Conservation (phyloP, 2,113 vertebrate genomes). For the Ardeotis arabs region DNA sequence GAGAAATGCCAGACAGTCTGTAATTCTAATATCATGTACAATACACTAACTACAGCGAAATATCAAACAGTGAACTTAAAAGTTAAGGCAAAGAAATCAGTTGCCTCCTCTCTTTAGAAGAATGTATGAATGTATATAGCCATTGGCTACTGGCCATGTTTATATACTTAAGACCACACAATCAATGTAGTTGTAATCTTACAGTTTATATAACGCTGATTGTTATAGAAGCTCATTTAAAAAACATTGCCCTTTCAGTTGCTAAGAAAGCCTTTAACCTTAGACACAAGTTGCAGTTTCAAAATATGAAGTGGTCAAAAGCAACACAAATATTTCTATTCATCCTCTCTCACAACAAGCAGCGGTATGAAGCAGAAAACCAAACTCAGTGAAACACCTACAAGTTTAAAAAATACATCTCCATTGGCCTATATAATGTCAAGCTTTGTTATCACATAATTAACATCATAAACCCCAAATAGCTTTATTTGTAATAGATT, state of each 20-base stretch:
- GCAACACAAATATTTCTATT: not conserved
- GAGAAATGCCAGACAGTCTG: not conserved
- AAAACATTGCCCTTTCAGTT: not conserved
- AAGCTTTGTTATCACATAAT: not conserved
- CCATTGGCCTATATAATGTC: not conserved
- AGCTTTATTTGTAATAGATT: not conserved
- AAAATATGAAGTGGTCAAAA: not conserved
- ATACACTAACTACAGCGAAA: not conserved
- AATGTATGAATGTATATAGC: not conserved
- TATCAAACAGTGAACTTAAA: not conserved
- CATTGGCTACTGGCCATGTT: not conserved
- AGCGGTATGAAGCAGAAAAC: not conserved
- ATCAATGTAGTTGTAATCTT: not conserved
- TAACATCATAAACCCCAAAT: not conserved
- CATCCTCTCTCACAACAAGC: not conserved
- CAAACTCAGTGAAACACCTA: not conserved
- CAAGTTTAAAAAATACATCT: not conserved
- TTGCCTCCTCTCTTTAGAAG: not conserved
- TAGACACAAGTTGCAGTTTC: not conserved
- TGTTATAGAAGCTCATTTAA: not conserved
- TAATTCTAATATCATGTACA: not conserved
- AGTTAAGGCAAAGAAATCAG: not conserved
- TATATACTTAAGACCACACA: not conserved
- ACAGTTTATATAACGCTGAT: not conserved
- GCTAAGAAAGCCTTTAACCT: not conserved